Evolutionary conservation across 2,888 invertebrate species (phyloP), one percentile per base, ranked within the genome.

Genomic region (Zhengitettix transpicula): DNA sequence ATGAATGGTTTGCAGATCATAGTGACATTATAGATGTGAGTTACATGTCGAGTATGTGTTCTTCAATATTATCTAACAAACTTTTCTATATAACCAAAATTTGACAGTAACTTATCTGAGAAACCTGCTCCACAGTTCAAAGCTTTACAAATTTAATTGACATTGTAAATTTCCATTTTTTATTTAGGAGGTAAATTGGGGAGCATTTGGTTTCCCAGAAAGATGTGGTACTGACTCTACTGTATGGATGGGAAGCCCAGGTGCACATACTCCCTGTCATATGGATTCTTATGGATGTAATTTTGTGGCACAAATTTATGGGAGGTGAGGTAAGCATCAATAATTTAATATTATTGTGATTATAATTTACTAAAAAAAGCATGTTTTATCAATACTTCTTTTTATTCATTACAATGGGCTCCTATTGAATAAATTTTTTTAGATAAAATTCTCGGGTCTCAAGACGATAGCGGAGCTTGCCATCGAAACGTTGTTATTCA

Each of bases 251-350:
- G 92, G 95, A 42, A 87, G 84, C 62, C 75, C 77, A 67, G 89
- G 89, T 3, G 88, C 95, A 2, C 90, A 95, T 70, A 97, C 97
- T 0, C 91, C 94, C 1, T 91, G 93, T 63, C 98, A 98, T 72
- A 84, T 85, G 70, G 97, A 98, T 71, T 88, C 92, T 0, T 98
- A 96, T 73, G 96, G 96, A 0, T 88, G 84, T 67, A 98, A 98
- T 75, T 80, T 97, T 67, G 86, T 97, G 11, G 86, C 87, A 57
- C 97, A 98, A 75, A 74, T 93, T 57, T 79, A 81, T 75, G 96
- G 96, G 69, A 86, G 80, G 93, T 92, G 72, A 66, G 66, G n/a
- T 47, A 14, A 40, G 42, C 41, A 14, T 42, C 12, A 40, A 10
- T 17, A 58, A 14, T 15, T 12, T 58, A 42, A 42, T n/a, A 28